These are phyloP conservation scores for Lichenostomus cassidix DNA, from an alignment of 2,113 vertebrate genomes.

Conservation along the genomic window DNA sequence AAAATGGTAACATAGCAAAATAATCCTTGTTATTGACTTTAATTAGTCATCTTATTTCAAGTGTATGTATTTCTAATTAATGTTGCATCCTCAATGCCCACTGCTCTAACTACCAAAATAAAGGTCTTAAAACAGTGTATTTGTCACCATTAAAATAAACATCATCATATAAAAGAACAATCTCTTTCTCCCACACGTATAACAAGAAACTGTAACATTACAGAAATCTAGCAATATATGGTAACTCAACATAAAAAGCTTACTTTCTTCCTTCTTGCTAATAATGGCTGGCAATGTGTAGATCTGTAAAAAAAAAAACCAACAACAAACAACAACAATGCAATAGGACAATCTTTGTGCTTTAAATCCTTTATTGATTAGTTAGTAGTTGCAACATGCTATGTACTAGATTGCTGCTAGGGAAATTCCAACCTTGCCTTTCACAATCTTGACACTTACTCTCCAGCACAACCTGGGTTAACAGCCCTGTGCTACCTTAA, in stretches of 20 bases:
- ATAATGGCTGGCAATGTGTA: slow-evolving; percentile 94
- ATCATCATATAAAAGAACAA: background rate
- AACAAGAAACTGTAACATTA: background rate
- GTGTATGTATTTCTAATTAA: background rate
- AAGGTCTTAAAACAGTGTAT: background rate
- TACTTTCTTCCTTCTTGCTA: slow-evolving; percentile 98
- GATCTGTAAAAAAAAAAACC: slow-evolving; percentile 77
- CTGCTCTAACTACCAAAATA: background rate
- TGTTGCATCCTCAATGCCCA: background rate
- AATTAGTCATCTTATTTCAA: background rate
- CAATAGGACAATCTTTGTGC: background rate
- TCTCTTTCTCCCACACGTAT: background rate
- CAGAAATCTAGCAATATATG: background rate
- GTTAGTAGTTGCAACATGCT: background rate
- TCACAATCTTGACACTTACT: background rate
- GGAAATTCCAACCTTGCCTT: background rate
- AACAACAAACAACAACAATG: background rate
- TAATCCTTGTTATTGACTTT: background rate
- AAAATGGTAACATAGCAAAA: background rate
- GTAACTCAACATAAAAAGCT: slow-evolving; percentile 63
- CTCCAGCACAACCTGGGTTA: background rate
- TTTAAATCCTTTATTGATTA: background rate
- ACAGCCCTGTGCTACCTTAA: background rate
- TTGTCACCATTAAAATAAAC: background rate
- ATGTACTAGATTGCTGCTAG: background rate